Evolutionary conservation across 2,888 invertebrate species (phyloP), one percentile per base, ranked within the genome.

Genomic region (Hirtodrosophila alboralis): DNA sequence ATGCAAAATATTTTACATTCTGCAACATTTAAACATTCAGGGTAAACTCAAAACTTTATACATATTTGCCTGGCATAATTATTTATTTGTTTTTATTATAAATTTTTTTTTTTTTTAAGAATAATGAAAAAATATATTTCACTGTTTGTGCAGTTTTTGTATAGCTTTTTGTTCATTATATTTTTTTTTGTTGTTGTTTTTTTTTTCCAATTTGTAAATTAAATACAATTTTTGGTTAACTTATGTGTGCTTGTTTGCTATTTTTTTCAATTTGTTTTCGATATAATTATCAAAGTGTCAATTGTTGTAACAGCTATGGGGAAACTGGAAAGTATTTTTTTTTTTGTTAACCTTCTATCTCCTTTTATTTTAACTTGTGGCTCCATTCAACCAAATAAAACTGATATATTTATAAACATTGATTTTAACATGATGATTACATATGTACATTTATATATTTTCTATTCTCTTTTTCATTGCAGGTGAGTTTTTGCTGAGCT

Each of bases 111-210:
- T 54, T 38, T 57, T 51, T 40, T 12, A 36, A 45, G 27, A 44
- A 28, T 38, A 61, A 47, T 38, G 44, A 30, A 51, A 30, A 53
- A 53, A 31, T n/a, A n/a, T n/a, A n/a, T 34, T 47, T 41, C 51
- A 65, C 71, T 58, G 49, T 30, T 56, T 48, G 40, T 44, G 73
- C 51, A 72, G 30, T 67, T 68, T 60, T 61, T 67, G 47, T 38
- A 56, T 43, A 43, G 40, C n/a, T 49, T 61, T 49, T 56, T 38
- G 54, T 60, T 54, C 54, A 65, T 65, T 51, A 54, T 21, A 49
- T 45, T 60, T 34, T 37, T 33, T 10, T 14, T 12, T 13, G 3
- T 8, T 10, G 34, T 33, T 64, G 43, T 54, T 41, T 59, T n/a
- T n/a, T n/a, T n/a, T n/a, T n/a, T n/a, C n/a, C n/a, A n/a, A n/a